These are phyloP conservation scores for Alitta virens DNA, from an alignment of 2,888 invertebrate genomes.

Conservation along the genomic window DNA sequence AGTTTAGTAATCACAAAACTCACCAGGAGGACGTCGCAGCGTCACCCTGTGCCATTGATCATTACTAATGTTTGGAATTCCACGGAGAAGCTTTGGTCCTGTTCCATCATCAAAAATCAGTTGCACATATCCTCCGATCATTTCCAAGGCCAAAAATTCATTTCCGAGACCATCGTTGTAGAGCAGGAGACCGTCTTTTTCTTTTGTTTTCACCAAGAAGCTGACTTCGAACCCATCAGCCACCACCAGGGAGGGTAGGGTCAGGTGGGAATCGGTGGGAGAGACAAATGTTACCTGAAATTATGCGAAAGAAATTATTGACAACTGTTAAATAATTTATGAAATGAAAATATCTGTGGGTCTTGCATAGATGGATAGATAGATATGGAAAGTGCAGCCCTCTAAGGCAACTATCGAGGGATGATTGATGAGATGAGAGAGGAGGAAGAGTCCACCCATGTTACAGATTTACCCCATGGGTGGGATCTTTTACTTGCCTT, in stretches of 20 bases:
- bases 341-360: too few species aligned
- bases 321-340: too few species aligned
- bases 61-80: constrained; percentile 33
- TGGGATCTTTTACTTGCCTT: too few species aligned
- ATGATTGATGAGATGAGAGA: too few species aligned
- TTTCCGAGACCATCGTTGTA: constrained; percentile 32
- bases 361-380: too few species aligned
- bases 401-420: too few species aligned
- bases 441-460: too few species aligned
- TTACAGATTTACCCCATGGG: too few species aligned
- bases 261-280: constrained; percentile 14
- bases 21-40: not conserved
- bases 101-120: constrained; percentile 44
- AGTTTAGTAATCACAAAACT: too few species aligned
- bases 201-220: constrained; percentile 47
- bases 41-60: constrained; percentile 45
- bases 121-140: constrained; percentile 43
- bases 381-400: too few species aligned
- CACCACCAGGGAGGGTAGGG: constrained; percentile 22
- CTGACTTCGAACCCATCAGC: constrained; percentile 26
- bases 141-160: constrained; percentile 44
- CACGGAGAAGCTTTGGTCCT: constrained; percentile 2
- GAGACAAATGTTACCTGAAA: not conserved
- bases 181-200: constrained; percentile 41
- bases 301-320: too few species aligned